Evolutionary conservation across 1,140 invertebrate species (phyloP).

Genomic region (Portunus trituberculatus): DNA sequence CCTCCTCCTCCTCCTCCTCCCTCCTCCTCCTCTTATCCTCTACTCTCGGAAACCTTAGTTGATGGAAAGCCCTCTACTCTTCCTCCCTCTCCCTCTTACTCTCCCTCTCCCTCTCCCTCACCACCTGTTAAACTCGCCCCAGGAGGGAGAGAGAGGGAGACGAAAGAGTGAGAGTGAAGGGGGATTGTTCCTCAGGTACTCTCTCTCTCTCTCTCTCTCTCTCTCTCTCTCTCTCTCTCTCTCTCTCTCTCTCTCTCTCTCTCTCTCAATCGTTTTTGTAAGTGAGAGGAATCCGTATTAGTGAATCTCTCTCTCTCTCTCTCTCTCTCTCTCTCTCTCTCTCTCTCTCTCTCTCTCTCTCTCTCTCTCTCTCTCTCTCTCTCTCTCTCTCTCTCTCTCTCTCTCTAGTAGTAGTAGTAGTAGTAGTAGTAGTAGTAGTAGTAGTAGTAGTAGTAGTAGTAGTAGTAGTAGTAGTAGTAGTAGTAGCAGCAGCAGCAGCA

Average conservation of each 20-base stretch:
- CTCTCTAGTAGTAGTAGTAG: too few relatives aligned
- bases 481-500: too few relatives aligned
- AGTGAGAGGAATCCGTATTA: too few relatives aligned
- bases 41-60: background rate
- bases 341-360: too few relatives aligned
- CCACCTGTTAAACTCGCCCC: constrained; percentile 2
- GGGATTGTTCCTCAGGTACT: too few relatives aligned
- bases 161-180: too few relatives aligned
- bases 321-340: constrained; percentile 31
- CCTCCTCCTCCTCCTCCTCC: background rate
- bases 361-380: too few relatives aligned
- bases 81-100: background rate
- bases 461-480: too few relatives aligned
- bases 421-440: too few relatives aligned
- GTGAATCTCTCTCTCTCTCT: background rate
- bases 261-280: too few relatives aligned
- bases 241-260: background rate
- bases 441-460: too few relatives aligned
- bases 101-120: background rate
- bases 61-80: background rate
- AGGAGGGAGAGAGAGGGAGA: background rate
- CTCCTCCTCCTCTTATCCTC: background rate
- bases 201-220: background rate
- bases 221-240: constrained; percentile 32
- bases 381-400: too few relatives aligned